Base-by-base conservation (phyloP, 2,888 invertebrate species). In the Eudemis profundana region DNA sequence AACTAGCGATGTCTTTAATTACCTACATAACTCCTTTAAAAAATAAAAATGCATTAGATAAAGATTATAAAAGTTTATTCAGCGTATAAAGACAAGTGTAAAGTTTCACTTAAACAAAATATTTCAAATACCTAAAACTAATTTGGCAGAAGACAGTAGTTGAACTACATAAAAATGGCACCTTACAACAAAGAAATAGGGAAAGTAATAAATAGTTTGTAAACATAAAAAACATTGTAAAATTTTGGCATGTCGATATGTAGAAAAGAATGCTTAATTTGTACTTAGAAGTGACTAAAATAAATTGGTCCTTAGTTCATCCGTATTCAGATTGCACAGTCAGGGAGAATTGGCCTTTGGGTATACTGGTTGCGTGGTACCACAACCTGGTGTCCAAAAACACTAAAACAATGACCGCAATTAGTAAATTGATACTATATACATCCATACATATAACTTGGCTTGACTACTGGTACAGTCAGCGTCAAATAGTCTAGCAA, bases 291-390 rank as follows among this genome's bases (percentile, higher is more conserved):
- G 60, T 74, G 72, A 44, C 64, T 64, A 59, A 49, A 59, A 67
- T 62, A 63, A 61, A 66, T 59, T 61, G 51, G 51, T 63, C 61
- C 65, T 62, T 65, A 53, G 19, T 64, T 89, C 92, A 96, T 74
- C 98, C 98, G 88, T 98, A 98, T 84, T 98, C 98, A 0, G 98
- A 98, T 74, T 98, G 97, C 66, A 98, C 95, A 12, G 97, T 97
- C 46, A 98, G 92, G 72, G 97, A 97, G 76, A 98, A 95, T 78
- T 96, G 94, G 4, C 96, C 96, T 70, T 95, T 95, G 49, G 95
- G 94, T 64, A 98, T 96, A 72, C 93, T 94, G 38, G 98, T 98
- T 57, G 96, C 95, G 84, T 98, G 98, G 83, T 98, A 98, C 98
- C 98, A 98, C 68, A 96, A 93, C 74, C 98, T 94, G 0, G 98